Conservation (phyloP, 2,113 vertebrate species). For the Myxocyprinus asiaticus region DNA sequence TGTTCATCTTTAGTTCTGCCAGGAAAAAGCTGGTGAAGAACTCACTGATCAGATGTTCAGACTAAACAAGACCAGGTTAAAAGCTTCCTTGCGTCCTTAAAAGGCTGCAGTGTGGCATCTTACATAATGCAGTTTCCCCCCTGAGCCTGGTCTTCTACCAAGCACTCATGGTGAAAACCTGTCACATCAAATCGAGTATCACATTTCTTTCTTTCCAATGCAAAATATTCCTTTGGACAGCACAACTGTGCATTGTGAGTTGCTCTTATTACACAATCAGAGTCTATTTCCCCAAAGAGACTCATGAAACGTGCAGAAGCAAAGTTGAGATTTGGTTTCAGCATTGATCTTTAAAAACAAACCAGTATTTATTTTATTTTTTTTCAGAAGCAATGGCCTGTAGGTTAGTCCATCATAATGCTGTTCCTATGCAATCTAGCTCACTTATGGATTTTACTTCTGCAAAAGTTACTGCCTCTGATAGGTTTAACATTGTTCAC, state of each 20-base stretch:
- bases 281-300: too few relatives aligned
- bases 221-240: neutral
- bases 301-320: too few relatives aligned
- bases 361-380: too few relatives aligned
- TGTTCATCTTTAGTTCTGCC: neutral
- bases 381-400: too few relatives aligned
- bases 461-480: too few relatives aligned
- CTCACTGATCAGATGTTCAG: constrained; percentile 10
- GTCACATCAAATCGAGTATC: neutral
- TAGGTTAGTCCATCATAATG: too few relatives aligned
- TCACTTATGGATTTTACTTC: too few relatives aligned
- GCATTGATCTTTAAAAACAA: too few relatives aligned
- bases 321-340: too few relatives aligned
- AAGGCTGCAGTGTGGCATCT: constrained; percentile 22
- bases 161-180: constrained; percentile 26
- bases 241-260: neutral
- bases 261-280: constrained; percentile 25
- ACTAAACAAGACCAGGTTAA: constrained; percentile 28
- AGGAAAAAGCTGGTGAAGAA: neutral
- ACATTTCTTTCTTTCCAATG: neutral
- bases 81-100: constrained; percentile 7
- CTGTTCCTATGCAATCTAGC: too few relatives aligned
- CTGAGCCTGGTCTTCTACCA: neutral
- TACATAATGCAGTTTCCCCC: constrained; percentile 20
- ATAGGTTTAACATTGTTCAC: too few relatives aligned